phyloP scores from a whole-genome alignment of 2,113 vertebrate species.

The Xiphias gladius region DNA sequence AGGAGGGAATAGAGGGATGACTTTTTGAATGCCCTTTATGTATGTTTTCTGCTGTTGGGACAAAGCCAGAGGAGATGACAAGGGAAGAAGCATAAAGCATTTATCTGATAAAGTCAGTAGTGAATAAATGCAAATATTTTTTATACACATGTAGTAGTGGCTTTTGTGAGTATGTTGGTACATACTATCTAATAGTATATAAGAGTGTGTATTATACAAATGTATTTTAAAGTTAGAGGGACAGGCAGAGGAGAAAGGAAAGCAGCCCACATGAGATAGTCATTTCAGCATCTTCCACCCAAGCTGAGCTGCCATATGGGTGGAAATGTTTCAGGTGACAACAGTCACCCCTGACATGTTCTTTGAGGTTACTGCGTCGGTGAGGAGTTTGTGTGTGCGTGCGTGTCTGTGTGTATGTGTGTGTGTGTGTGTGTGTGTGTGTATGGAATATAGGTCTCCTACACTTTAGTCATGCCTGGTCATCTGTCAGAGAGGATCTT shows the following conservation, averaged over 20 bases:
- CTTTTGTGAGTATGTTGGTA: neutral
- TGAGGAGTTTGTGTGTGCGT: neutral
- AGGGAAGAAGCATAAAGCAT: slow-evolving; percentile 1
- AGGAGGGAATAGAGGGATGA: slow-evolving; percentile 2
- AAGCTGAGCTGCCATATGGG: slow-evolving; percentile 32
- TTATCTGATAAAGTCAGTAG: slow-evolving; percentile 26
- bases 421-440: neutral
- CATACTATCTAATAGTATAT: neutral
- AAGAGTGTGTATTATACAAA: neutral
- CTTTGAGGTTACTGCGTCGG: slow-evolving; percentile 4
- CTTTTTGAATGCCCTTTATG: neutral
- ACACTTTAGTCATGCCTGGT: slow-evolving; percentile 32
- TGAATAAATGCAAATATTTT: slow-evolving; percentile 14
- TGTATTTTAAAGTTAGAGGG: neutral
- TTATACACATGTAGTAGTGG: neutral
- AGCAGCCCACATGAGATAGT: neutral
- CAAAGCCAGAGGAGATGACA: neutral
- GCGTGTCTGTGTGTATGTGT: neutral
- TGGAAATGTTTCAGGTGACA: slow-evolving; percentile 18
- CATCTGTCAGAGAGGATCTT: slow-evolving; percentile 41
- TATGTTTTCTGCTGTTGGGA: slow-evolving; percentile 9
- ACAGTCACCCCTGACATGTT: slow-evolving; percentile 10
- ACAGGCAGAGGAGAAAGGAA: neutral
- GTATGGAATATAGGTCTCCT: slow-evolving; percentile 13
- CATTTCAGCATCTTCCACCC: neutral